Evolutionary conservation across 2,797 vertebrate species (phyloP).

Genomic region (Macropodus opercularis): DNA sequence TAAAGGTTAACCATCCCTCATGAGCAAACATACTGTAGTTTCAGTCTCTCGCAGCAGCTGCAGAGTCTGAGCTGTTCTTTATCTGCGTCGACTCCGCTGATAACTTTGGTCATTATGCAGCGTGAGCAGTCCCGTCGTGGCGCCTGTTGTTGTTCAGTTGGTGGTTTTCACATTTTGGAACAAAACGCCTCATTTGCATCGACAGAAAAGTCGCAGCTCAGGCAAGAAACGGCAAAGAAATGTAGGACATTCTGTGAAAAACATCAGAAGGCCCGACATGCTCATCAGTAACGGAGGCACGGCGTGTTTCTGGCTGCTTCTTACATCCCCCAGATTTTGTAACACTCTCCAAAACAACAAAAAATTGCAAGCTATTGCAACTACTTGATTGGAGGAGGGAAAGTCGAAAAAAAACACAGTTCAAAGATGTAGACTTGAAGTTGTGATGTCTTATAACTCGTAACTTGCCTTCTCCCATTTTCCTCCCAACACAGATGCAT

Average conservation of each 20-base stretch:
- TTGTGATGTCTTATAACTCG: constrained; percentile 76
- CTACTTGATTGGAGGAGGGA: constrained; percentile 66
- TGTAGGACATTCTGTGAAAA: constrained; percentile 72
- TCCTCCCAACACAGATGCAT: constrained; percentile 73
- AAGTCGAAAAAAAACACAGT: constrained; percentile 60
- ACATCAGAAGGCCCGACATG: constrained; percentile 65
- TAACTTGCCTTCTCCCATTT: constrained; percentile 58
- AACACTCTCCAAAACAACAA: constrained; percentile 63
- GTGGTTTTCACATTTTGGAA: constrained; percentile 57
- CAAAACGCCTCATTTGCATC: constrained; percentile 66
- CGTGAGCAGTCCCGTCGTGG: constrained; percentile 23
- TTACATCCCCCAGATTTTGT: constrained; percentile 76
- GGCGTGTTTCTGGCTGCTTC: constrained; percentile 69
- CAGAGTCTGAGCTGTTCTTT: no score
- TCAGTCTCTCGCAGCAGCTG: not conserved
- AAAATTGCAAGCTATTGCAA: constrained; percentile 65
- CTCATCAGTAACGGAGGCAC: constrained; percentile 76
- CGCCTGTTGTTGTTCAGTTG: constrained; percentile 38
- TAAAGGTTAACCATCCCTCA: not conserved
- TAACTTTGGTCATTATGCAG: constrained; percentile 31
- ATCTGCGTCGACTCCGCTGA: constrained; percentile 1
- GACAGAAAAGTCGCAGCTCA: constrained; percentile 52
- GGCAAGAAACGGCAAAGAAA: constrained; percentile 55
- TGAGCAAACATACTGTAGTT: not conserved
- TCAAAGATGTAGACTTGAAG: constrained; percentile 75